Evolutionary conservation across 1,140 invertebrate genomes (phyloP), one percentile per base, ranked within the genome.

Genomic region (Helicoverpa zea): DNA sequence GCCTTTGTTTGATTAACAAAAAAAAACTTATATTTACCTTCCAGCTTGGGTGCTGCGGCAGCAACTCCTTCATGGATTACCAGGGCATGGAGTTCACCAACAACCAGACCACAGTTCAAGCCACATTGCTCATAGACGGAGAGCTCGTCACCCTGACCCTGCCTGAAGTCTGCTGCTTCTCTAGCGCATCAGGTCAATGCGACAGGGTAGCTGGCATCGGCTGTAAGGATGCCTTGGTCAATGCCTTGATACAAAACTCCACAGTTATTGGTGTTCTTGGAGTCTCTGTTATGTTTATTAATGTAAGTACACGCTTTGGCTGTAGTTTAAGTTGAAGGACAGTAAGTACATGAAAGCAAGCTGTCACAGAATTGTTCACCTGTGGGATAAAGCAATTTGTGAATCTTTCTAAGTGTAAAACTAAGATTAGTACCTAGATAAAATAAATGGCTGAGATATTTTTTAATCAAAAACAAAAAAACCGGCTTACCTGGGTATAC

Each of bases 221-320:
- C 23, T 94, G 93, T 74, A 91, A 87, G 59, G 59, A 85, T 0
- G 90, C 90, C 0, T 30, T 94, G n/a, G 85, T 86, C 13, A 88
- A 83, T 12, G 54, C 89, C 43, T 64, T 94, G 7, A 47, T 90
- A 0, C 92, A 94, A 73, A 94, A 94, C 35, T 82, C 92, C 5
- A 92, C 83, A 9, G 91, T 94, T 9, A 82, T 94, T 1, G 93
- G 93, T 2, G 91, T 94, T 23, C 72, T 94, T 4, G 92, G 93
- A 3, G 86, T 94, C 2, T 94, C 93, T n/a, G 91, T 94, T n/a
- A 93, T 93, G 89, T 94, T 94, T 81, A 93, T 94, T 30, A 86
- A 93, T 84, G 93, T 90, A 82, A 82, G 85, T 83, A 43, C 54
- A 66, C n/a, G n/a, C n/a, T n/a, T n/a, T n/a, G n/a, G n/a, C n/a